Evolutionary conservation across 2,888 invertebrate species (phyloP), one percentile per base, ranked within the genome.

Genomic region (Anticlea derivata): DNA sequence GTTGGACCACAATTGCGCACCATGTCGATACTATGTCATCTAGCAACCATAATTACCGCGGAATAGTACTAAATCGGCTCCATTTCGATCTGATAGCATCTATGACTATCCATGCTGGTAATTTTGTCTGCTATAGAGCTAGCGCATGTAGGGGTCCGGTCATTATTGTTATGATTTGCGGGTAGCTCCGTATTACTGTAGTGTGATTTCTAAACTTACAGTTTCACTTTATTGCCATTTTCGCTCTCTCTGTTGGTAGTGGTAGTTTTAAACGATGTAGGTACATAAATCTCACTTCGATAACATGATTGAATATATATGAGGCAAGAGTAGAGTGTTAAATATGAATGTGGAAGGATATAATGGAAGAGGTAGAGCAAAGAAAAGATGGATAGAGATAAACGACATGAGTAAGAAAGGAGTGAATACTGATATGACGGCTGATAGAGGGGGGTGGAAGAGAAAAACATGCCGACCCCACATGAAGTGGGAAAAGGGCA

Each of bases 41-140:
- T 46, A 50, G 55, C 46, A 41, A 48, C 53, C 50, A 22, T 61
- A 55, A 55, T 59, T 55, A 56, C 52, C 35, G 49, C 40, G 44
- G 52, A 61, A 55, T 58, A 24, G 47, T 46, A 51, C 53, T 7
- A 41, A 56, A 56, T 56, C 43, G 43, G 44, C 27, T 56, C 46
- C 23, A 53, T 55, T 61, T 48, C 51, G 52, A 56, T 56, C 52
- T 49, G 57, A 45, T 39, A 12, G 44, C 48, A 50, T 43, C 47
- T 34, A 38, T 33, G 51, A 51, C 39, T 50, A 40, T 49, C 51
- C 40, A 52, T 54, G 61, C 52, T 33, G 22, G 59, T 55, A 61
- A 59, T 66, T 68, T 63, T 40, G 61, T 57, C 63, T 57, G 61
- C 68, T 67, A 65, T 58, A 63, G 53, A 60, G 62, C 70, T 64